Evolutionary conservation across 1,140 invertebrate genomes (phyloP), one percentile per base, ranked within the genome.

Genomic region (Eumaeus atala): DNA sequence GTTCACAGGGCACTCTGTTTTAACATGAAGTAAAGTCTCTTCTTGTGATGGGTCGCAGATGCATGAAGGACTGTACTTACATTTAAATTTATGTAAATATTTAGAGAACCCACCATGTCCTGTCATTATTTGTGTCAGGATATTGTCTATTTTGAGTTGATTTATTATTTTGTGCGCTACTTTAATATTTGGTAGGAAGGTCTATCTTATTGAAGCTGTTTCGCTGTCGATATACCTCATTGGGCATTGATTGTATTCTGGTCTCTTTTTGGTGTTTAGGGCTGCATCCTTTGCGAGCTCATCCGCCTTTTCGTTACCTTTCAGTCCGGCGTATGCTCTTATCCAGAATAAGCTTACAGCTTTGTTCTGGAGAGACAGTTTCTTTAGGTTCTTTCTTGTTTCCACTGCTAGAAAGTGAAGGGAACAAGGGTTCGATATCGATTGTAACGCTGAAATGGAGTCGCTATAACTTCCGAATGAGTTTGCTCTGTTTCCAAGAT

Each of bases 301-400:
- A 49, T 64, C 62, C 1, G 56, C 62, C 18, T 58, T 49, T 18
- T 62, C 52, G 9, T 62, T 58, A 0, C 56, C 61, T 16, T 12
- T 44, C 12, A 63, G 14, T 1, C 52, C 60, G 21, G 11, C 48
- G 35, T 63, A 53, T 0, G 61, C 61, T 44, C 59, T 62, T 2
- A 62, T 57, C 61, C 61, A 59, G 9, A 49, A 59, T 12, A 59
- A 10, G 11, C 21, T 3, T 10, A 62, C 9, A 1, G 4, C 12
- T 35, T 59, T 59, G 12, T 21, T 36, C 14, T 67, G 55, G 17
- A 28, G n/a, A 2, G 9, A 11, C 1, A 8, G 0, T 0, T 3
- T 21, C 34, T 9, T 51, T 1, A 64, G 0, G 37, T 54, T 51
- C 0, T 58, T 17, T 17, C 59, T 34, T 0, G 51, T 10, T 51